These are phyloP conservation scores for Cetoscarus ocellatus DNA, from an alignment of 2,797 vertebrate species.

Conservation along the genomic window DNA sequence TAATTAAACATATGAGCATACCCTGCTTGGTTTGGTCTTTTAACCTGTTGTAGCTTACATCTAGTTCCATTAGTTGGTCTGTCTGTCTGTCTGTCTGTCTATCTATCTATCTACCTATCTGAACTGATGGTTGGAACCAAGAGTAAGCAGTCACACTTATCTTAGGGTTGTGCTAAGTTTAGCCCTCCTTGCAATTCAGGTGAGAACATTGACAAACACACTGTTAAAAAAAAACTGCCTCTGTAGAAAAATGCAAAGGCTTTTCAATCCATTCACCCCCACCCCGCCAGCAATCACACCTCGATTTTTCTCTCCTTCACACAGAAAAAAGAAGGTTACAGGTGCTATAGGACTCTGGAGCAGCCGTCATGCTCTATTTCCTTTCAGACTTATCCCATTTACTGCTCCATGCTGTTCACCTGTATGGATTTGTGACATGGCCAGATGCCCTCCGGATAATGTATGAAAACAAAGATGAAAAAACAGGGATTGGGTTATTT, in stretches of 20 bases:
- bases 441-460: constrained; percentile 11
- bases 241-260: constrained; percentile 47
- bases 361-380: constrained; percentile 37
- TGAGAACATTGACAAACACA: constrained; percentile 51
- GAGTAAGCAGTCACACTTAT: constrained; percentile 43
- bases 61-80: not conserved
- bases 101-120: too few species aligned
- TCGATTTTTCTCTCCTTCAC: not conserved
- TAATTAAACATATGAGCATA: too few species aligned
- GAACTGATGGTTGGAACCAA: not conserved
- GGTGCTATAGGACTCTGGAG: constrained; percentile 2
- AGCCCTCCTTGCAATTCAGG: constrained; percentile 76
- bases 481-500: constrained; percentile 12
- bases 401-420: constrained; percentile 17
- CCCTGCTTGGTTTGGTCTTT: too few species aligned
- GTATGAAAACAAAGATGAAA: constrained; percentile 12
- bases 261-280: constrained; percentile 45
- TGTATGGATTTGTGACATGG: constrained; percentile 26
- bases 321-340: constrained; percentile 23
- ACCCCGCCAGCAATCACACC: constrained; percentile 11
- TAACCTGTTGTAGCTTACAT: too few species aligned
- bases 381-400: constrained; percentile 30
- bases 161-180: constrained; percentile 69
- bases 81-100: constrained; percentile 2
- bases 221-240: constrained; percentile 35